Evolutionary conservation across 2,888 invertebrate genomes (phyloP), one percentile per base, ranked within the genome.

Genomic region (Ametastegia equiseti): DNA sequence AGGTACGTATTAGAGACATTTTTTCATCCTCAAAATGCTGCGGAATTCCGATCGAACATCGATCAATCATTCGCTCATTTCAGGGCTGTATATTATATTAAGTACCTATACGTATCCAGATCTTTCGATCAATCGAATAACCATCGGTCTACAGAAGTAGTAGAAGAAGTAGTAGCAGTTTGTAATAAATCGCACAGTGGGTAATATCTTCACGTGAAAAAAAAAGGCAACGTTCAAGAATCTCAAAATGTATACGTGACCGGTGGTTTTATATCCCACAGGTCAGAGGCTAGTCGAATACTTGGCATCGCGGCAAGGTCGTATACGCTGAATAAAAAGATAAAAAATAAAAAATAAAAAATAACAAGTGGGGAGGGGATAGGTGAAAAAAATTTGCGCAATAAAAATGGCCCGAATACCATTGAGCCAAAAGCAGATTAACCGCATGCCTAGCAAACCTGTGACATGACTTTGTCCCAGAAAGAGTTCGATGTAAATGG

Each of bases 251-350:
- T n/a, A n/a, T 60, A 60, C 60, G 60, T 60, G 60, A 3, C 30
- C 4, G 60, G 23, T 15, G 4, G 15, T 60, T 60, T 60, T 60
- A 60, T 60, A 15, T 6, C 30, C 60, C 30, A 15, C 1, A 15
- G 60, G 60, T 60, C 30, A 60, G 15, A 60, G 60, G 60, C 30
- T 30, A 15, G 30, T 30, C 30, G 60, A 3, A 60, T 60, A 30
- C 30, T 60, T 60, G 27, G 27, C 60, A 60, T 60, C 27, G 60
- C 60, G 11, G 30, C 30, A 60, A 60, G 60, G 60, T 60, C 60
- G 60, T 15, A 5, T 30, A 15, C 30, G 54, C 6, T 19, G 5
- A 9, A 1, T 9, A 54, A 23, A 19, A 23, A 54, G 6, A 23
- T 27, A 19, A 30, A 27, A 57, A 30, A 54, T 9, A 54, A 50